A percentile compares a stretch with the other conserved stretches of the same genome.
phyloP scores from a whole-genome alignment of 2,888 invertebrate genomes.

The Temnothorax ravouxi region DNA sequence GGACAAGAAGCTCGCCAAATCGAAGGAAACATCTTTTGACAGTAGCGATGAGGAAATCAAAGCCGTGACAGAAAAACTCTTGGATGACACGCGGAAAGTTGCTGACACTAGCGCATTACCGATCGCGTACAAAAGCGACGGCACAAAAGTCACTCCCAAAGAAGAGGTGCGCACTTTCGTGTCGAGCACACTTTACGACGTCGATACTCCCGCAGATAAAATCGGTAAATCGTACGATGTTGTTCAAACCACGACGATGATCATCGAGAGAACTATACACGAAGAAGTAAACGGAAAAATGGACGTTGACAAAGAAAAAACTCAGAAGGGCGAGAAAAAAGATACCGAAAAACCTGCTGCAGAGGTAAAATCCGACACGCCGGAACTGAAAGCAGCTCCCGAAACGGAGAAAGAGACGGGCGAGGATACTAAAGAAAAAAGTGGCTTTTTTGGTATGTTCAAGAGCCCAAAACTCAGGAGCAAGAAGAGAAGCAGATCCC shows the following conservation, averaged over 20 bases:
- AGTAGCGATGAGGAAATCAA: slow-evolving; percentile 73
- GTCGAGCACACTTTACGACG: slow-evolving; percentile 63
- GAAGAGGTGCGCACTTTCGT: slow-evolving; percentile 65
- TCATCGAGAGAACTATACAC: slow-evolving; percentile 33
- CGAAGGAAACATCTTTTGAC: slow-evolving; percentile 75
- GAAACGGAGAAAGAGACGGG: slow-evolving; percentile 53
- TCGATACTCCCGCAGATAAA: slow-evolving; percentile 77
- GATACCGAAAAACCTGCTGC: slow-evolving; percentile 26
- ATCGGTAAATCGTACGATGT: slow-evolving; percentile 78
- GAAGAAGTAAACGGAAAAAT: slow-evolving; percentile 64
- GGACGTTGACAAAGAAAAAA: slow-evolving; percentile 54
- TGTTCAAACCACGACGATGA: slow-evolving; percentile 43
- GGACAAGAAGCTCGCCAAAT: slow-evolving; percentile 78
- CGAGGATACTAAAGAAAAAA: slow-evolving; percentile 77
- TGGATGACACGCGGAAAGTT: slow-evolving; percentile 79
- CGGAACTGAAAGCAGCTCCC: slow-evolving; percentile 38
- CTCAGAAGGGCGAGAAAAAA: slow-evolving; percentile 43
- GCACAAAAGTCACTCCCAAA: slow-evolving; percentile 9
- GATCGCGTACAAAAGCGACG: slow-evolving; percentile 22
- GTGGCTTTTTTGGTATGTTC: slow-evolving; percentile 82
- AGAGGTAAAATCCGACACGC: slow-evolving; percentile 8
- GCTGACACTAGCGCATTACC: slow-evolving; percentile 51
- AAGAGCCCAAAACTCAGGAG: slow-evolving; percentile 81
- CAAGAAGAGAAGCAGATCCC: slow-evolving; percentile 80
- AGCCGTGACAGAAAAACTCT: slow-evolving; percentile 77